Conservation (phyloP, 1,140 invertebrate genomes). For the Varroa destructor region DNA sequence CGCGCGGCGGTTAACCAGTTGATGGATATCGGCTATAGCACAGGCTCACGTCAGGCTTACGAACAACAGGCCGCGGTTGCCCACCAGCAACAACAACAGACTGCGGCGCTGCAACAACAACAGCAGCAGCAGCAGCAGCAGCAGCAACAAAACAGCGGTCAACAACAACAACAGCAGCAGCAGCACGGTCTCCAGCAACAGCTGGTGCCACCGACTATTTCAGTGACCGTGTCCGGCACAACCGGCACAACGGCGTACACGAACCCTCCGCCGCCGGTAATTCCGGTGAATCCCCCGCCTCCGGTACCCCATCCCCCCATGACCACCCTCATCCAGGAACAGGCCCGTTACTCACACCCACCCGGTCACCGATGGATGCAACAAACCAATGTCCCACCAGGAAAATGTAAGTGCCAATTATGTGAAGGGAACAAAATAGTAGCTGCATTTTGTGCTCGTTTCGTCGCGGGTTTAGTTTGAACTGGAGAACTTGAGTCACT, state of each 20-base stretch:
- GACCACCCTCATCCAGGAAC: constrained; percentile 27
- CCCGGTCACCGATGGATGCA: constrained; percentile 28
- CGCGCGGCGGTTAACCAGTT: background rate
- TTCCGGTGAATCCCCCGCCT: constrained; percentile 24
- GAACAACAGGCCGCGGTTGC: background rate
- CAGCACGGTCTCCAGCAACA: constrained; percentile 21
- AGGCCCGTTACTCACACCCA: constrained; percentile 22
- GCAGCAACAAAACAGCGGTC: no score
- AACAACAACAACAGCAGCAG: background rate
- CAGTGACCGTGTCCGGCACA: constrained; percentile 19
- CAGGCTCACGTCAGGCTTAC: constrained; percentile 4
- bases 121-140: no score
- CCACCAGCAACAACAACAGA: no score
- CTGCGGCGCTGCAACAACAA: no score
- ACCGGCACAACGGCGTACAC: constrained; percentile 27
- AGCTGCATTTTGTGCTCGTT: no score
- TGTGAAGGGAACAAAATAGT: no score
- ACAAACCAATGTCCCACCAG: constrained; percentile 27
- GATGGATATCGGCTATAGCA: constrained; percentile 28
- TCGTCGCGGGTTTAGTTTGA: no score
- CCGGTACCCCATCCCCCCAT: constrained; percentile 24
- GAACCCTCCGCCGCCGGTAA: constrained; percentile 24
- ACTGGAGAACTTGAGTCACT: no score
- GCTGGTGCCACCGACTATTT: constrained; percentile 27
- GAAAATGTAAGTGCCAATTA: constrained; percentile 13